phyloP scores from a whole-genome alignment of 2,888 invertebrate species.

The Laspeyria flexula region DNA sequence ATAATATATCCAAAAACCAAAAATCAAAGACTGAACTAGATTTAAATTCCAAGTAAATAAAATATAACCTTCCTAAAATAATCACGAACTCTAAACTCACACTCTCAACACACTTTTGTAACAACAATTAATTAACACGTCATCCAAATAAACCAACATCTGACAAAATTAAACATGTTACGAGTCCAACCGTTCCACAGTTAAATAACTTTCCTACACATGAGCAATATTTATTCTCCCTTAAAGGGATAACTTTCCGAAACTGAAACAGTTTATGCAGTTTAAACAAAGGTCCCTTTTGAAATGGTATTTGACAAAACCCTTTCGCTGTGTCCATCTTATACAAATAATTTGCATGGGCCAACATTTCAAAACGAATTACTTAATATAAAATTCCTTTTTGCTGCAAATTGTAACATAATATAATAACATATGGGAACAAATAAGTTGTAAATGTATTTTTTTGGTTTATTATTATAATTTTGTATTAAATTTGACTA shows the following conservation, averaged over 20 bases:
- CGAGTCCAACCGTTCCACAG: slow-evolving; percentile 1
- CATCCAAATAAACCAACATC: neutral
- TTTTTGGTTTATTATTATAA: too few species aligned
- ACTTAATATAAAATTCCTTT: too few species aligned
- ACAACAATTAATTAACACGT: neutral
- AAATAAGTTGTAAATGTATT: too few species aligned
- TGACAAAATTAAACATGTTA: neutral
- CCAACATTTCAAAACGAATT: too few species aligned
- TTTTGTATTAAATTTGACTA: too few species aligned
- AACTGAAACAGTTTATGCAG: slow-evolving; percentile 7
- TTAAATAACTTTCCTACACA: too few species aligned
- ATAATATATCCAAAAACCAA: too few species aligned
- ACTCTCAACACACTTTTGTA: neutral
- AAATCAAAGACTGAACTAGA: too few species aligned
- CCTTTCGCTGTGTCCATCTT: neutral
- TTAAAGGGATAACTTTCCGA: slow-evolving; percentile 5
- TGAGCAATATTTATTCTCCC: too few species aligned
- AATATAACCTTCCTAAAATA: too few species aligned
- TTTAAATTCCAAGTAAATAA: neutral
- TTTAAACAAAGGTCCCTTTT: slow-evolving; percentile 7
- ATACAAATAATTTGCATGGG: neutral
- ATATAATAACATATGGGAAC: too few species aligned
- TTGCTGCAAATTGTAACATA: too few species aligned
- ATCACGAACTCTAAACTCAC: neutral
- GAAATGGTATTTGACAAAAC: slow-evolving; percentile 10